Conservation (phyloP, 2,888 invertebrate species). For the Theristus sp. region DNA sequence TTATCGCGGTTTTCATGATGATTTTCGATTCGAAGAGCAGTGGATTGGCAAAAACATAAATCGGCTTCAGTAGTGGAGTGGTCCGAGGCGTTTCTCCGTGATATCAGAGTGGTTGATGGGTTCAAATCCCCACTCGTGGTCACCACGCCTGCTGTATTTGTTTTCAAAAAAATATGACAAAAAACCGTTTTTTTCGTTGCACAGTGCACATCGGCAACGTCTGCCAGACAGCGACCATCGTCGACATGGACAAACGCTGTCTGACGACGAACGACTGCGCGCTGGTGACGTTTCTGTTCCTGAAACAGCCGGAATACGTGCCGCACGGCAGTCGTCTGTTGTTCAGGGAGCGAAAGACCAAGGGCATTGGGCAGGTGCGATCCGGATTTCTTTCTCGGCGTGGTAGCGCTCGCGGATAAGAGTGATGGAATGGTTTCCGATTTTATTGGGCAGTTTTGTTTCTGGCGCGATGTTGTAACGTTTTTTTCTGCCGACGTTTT, state of each 20-base stretch:
- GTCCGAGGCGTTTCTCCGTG: not conserved
- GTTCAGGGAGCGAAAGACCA: constrained; percentile 62
- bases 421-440: no score
- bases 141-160: no score
- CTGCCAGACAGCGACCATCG: constrained; percentile 66
- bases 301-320: constrained; percentile 71
- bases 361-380: constrained; percentile 49
- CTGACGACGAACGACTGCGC: constrained; percentile 61
- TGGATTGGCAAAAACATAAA: no score
- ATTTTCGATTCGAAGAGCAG: no score
- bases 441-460: no score
- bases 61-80: not conserved
- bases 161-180: not conserved
- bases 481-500: no score
- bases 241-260: constrained; percentile 30
- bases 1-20: no score
- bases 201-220: constrained; percentile 82
- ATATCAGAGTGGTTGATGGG: no score
- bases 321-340: constrained; percentile 55
- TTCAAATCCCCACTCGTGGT: no score
- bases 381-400: no score
- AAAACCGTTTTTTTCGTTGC: not conserved
- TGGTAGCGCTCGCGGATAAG: no score
- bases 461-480: no score
- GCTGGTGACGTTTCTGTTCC: constrained; percentile 67